Evolutionary conservation across 2,888 invertebrate species (phyloP), one percentile per base, ranked within the genome.

Genomic region (Oscheius sp.): DNA sequence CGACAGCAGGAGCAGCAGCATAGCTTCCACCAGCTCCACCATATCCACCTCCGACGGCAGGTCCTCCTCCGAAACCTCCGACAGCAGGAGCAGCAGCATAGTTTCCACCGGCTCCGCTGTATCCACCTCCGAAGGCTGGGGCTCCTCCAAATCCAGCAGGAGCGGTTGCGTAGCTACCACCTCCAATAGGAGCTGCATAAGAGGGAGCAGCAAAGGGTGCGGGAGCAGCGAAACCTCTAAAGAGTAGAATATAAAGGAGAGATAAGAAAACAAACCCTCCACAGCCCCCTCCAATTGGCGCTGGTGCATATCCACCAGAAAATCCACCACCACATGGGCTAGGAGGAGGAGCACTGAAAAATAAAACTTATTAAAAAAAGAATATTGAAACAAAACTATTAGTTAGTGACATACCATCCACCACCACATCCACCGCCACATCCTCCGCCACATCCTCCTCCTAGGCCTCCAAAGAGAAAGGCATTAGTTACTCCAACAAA

Each of bases 401-500:
- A n/a, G n/a, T n/a, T n/a, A n/a, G n/a, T n/a, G n/a, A n/a, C n/a
- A n/a, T n/a, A n/a, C n/a, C 51, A 51, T 51, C 54, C 54, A 24
- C 54, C 54, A 33, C 54, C 54, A 30, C 54, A 54, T 54, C 54
- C 54, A 22, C 54, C 54, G 9, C 54, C 54, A 20, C 51, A 51
- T 5, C 51, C 51, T 30, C 51, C 51, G n/a, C 51, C 51, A 32
- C 51, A 44, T 8, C 45, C 51, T 14, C 51, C 51, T 12, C 51
- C 51, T 17, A 17, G 20, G 14, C 51, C 51, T 17, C 51, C 30
- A 36, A 54, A 54, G 54, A 54, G 54, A 36, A 54, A 54, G 54
- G 54, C 54, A n/a, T 30, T 32, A 24, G 54, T 9, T 6, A 17
- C 54, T 32, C 54, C 54, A 32, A 54, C 54, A n/a, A 54, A 20